Percentiles rank a stretch among this genome's conserved stretches.
phyloP scores from a whole-genome alignment of 2,797 vertebrate genomes.

The Nasua narica region DNA sequence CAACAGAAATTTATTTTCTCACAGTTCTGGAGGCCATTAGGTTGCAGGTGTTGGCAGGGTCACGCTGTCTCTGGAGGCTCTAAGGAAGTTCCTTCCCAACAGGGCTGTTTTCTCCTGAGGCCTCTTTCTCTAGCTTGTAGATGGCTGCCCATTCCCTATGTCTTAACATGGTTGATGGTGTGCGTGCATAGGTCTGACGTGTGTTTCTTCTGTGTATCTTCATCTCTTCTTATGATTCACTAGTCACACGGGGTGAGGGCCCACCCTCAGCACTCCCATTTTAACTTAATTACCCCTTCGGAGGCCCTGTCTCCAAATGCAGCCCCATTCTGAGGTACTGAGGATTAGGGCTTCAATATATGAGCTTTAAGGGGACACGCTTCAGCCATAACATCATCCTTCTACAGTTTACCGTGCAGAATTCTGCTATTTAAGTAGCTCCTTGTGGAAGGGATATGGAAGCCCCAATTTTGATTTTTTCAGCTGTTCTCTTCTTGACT shows the following conservation, averaged over 20 bases:
- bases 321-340: background rate
- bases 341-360: background rate
- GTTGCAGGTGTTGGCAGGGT: background rate
- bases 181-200: background rate
- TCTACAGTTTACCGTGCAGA: background rate
- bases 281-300: background rate
- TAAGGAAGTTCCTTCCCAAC: background rate
- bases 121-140: background rate
- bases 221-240: background rate
- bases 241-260: background rate
- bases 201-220: background rate
- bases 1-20: background rate
- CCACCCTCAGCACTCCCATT: background rate
- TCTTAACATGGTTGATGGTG: background rate
- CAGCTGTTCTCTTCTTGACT: background rate
- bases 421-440: background rate
- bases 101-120: background rate
- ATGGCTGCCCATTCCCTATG: background rate
- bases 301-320: background rate
- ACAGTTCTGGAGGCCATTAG: background rate
- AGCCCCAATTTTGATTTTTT: background rate
- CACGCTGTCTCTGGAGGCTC: background rate
- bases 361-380: background rate
- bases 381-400: background rate
- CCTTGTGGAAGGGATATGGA: background rate